A percentile compares a stretch with the other conserved stretches of the same genome.
Evolutionary conservation across 2,797 vertebrate species (phyloP).

Genomic region (Lates japonicus): DNA sequence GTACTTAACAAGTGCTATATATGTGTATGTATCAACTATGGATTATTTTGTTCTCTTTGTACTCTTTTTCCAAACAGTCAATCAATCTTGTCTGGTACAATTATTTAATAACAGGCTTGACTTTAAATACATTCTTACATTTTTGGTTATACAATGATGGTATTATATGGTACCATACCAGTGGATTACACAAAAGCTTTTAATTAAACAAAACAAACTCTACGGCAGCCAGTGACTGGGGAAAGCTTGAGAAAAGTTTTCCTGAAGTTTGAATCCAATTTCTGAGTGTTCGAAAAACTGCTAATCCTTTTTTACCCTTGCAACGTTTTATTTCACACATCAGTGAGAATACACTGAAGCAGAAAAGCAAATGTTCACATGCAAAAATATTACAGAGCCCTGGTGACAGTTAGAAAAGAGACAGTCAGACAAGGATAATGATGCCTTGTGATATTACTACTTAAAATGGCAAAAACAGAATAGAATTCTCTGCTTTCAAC

Average conservation of each 20-base stretch:
- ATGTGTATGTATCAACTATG: background rate
- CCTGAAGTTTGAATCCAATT: slow-evolving; percentile 25
- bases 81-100: background rate
- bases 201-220: background rate
- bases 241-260: slow-evolving; percentile 10
- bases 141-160: too few relatives aligned
- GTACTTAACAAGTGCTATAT: background rate
- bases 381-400: slow-evolving; percentile 20
- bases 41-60: slow-evolving; percentile 14
- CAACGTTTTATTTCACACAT: slow-evolving; percentile 53
- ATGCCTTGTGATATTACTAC: background rate
- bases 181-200: background rate
- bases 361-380: slow-evolving; percentile 19
- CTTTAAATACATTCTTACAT: background rate
- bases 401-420: slow-evolving; percentile 16
- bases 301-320: slow-evolving; percentile 19
- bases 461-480: background rate
- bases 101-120: background rate
- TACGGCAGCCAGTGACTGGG: background rate
- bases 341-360: slow-evolving; percentile 36
- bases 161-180: background rate
- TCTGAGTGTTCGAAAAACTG: slow-evolving; percentile 16
- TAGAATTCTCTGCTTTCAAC: background rate
- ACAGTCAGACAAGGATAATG: slow-evolving; percentile 26
- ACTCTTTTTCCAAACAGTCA: background rate